Evolutionary conservation across 2,113 vertebrate genomes (phyloP), one percentile per base, ranked within the genome.

Genomic region (Illadopsis cleaveri): DNA sequence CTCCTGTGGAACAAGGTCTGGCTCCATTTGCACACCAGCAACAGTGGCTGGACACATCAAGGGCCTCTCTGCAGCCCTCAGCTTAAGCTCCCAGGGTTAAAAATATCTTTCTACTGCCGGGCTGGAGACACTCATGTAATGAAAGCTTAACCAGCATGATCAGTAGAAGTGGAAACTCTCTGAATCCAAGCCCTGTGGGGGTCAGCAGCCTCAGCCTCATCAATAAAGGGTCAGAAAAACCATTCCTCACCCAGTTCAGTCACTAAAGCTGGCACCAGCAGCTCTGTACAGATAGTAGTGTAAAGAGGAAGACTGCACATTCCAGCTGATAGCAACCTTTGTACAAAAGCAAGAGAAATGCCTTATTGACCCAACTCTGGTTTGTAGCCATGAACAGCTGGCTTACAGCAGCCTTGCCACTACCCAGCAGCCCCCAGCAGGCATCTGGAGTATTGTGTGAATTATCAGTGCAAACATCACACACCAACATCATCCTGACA

Each of bases 101-200:
- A 91, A 76, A 72, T 18, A 42, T 22, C 25, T 82, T 37, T 40
- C 44, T 31, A 4, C 12, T 42, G 35, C 62, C 1, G 0, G 35
- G 44, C 73, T 51, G 33, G 27, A 38, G 50, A 28, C 3, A 3
- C 13, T 12, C 1, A 0, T 3, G 8, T 27, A 9, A 45, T 6
- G 38, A 71, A 56, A 81, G 22, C 30, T 42, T 33, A 58, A 2
- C 15, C 78, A n/a, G 48, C 0, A 6, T 11, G 4, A 72, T 25
- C 35, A 80, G 42, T 4, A 60, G 54, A 54, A 56, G 7, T 8
- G 38, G 69, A 90, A 87, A 73, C 19, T 14, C 12, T 30, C 31
- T 0, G 0, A 64, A 58, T 44, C 19, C 40, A 53, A 56, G 40
- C 45, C 30, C 3, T 44, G 21, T 1, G 1, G 28, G 16, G 5